Evolutionary conservation across 2,797 vertebrate genomes (phyloP), one percentile per base, ranked within the genome.

Genomic region (Nyctibius grandis): DNA sequence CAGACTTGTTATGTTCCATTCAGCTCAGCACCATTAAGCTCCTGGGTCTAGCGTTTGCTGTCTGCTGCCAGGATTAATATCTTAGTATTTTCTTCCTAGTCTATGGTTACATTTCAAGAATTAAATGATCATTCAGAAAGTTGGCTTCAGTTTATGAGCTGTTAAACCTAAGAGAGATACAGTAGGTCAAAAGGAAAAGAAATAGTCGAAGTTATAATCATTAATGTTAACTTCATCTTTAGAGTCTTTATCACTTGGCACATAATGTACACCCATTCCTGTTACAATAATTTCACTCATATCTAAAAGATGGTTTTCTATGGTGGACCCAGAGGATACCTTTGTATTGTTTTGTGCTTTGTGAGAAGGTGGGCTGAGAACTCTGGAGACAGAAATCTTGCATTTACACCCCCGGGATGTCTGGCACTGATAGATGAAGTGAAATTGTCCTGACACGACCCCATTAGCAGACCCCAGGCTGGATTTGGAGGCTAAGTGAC

Each of bases 81-180:
- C 88, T 96, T 83, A 92, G 79, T 91, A 92, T 93, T 96, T 94
- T 88, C 61, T 87, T 91, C 69, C 56, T 88, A 94, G 87, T 95
- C 83, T 95, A 44, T 94, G 77, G 95, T 97, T 96, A 94, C 95
- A 96, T 97, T 97, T 97, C 85, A 94, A 95, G 93, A 97, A 97
- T 97, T 97, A 97, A 98, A 97, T 96, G 90, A 96, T 98, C 94
- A 96, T 96, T 97, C 94, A 91, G 85, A 97, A 98, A 97, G 96
- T 87, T 97, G 94, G 77, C 89, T 97, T 97, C 93, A 56, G 92
- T 97, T 97, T 97, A 98, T 97, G 96, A 97, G 28, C 96, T 98
- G 97, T 97, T 98, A 97, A 97, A 95, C 67, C 53, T 90, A 60
- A 56, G 33, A 86, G 88, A 95, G 89, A 89, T 94, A 92, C 45